Percentiles rank a stretch among this genome's conserved stretches.
Conservation (phyloP, 1,140 invertebrate species). For the Drosophila leontia region DNA sequence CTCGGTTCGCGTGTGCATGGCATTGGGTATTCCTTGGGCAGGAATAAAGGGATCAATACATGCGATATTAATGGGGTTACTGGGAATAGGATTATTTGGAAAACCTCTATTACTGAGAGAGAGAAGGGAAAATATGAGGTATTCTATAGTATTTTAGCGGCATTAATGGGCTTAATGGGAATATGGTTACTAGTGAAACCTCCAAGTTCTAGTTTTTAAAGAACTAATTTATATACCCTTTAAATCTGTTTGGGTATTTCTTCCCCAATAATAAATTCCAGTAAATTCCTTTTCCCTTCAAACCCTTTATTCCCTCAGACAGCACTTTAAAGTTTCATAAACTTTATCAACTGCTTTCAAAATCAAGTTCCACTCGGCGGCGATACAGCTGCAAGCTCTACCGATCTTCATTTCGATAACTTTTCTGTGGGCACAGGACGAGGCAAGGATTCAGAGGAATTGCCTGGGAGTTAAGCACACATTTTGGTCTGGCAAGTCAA, state of each 20-base stretch:
- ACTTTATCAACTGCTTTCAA: slow-evolving; percentile 51
- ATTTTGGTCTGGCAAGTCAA: slow-evolving; percentile 73
- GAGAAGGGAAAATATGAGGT: background rate
- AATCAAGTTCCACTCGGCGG: slow-evolving; percentile 46
- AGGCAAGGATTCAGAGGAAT: background rate
- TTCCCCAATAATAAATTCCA: background rate
- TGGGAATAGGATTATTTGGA: slow-evolving; percentile 4
- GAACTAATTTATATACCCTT: background rate
- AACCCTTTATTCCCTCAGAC: slow-evolving; percentile 14
- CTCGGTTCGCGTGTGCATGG: slow-evolving; percentile 14
- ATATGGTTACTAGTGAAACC: no score
- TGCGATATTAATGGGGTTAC: slow-evolving; percentile 18
- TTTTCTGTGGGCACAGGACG: slow-evolving; percentile 25
- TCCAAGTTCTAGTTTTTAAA: background rate
- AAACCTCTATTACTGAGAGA: background rate
- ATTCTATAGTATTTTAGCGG: background rate
- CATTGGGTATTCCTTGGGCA: background rate
- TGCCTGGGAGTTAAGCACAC: slow-evolving; percentile 59
- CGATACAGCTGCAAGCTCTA: slow-evolving; percentile 41
- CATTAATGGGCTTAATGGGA: slow-evolving; percentile 3
- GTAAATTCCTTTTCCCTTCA: background rate
- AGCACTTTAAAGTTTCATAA: slow-evolving; percentile 52
- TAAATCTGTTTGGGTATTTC: background rate
- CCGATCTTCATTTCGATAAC: slow-evolving; percentile 55
- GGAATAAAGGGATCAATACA: slow-evolving; percentile 37